Evolutionary conservation across 2,888 invertebrate genomes (phyloP), one percentile per base, ranked within the genome.

Genomic region (Eristalinus sepulchralis): DNA sequence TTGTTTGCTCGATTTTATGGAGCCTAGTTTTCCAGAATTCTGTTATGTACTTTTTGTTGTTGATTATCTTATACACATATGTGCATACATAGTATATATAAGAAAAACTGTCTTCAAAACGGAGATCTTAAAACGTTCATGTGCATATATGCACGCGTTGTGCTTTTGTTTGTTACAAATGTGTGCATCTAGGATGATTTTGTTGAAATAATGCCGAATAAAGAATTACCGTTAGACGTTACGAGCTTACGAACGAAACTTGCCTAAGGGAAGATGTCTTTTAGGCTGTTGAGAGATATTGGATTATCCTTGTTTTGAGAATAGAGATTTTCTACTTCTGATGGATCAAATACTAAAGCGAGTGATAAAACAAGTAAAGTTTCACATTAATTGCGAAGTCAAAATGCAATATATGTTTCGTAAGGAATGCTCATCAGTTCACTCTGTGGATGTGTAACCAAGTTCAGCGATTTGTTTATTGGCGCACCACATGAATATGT

Each of bases 1-100:
- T 66, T 55, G 39, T 80, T 71, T 63, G 77, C 64, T 68, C 82
- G 60, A 73, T 85, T 85, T 78, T 82, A 59, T 70, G 68, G 82
- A 82, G 80, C 80, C 27, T 80, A 33, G 39, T 17, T 71, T 77
- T 75, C 53, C 57, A 80, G 39, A 76, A 57, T 36, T 31, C 53
- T 80, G 64, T 64, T 68, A 68, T 27, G 22, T 59, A 39, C 17
- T 73, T 62, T 39, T 67, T 55, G 36, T 67, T 72, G 24, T 47
- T 47, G 57, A 57, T 11, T 79, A 73, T 59, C 17, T n/a, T 24
- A 11, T 57, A n/a, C n/a, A n/a, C n/a, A n/a, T n/a, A n/a, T 57
- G 24, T 57, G 4, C 24, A 57, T 17, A 17, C 47, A 39, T 39
- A 39, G 47, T 47, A 17, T 17, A 17, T 47, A 8, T 2, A 17